Base-by-base conservation (phyloP, 2,888 invertebrate genomes). In the Caenorhabditis sp. region DNA sequence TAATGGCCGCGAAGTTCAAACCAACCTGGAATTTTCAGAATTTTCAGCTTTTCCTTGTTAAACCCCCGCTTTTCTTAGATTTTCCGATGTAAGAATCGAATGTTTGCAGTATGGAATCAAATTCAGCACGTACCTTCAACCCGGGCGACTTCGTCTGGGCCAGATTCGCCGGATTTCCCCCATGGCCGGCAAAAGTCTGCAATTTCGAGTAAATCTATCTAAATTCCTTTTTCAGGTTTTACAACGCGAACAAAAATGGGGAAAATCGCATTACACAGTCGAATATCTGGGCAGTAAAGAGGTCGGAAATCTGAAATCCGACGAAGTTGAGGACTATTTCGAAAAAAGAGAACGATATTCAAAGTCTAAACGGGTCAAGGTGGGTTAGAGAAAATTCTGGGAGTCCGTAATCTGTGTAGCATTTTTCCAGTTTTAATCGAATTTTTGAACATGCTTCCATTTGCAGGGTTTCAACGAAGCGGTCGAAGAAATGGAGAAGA, bases 161-260 rank as follows among this genome's bases (percentile, higher is more conserved):
- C 0, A 95, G 96, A 89, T 91, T 97, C 3, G 95, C 95, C 91
- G 96, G 95, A 13, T 97, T 95, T 88, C 97, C 97, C 0, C 96
- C 93, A 90, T 98, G 97, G 97, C 97, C 97, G 0, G 96, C 95
- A 0, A 97, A 97, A 90, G 91, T 86, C 11, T 8, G 45, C 13
- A 6, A 46, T 35, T 30, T 39, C 35, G 3, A 13, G 13, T n/a
- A 22, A 39, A 37, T n/a, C 24, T n/a, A 30, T 22, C 22, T 13
- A 53, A 30, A 30, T 35, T 27, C 32, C 13, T 39, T 9, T 32
- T 59, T 22, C 43, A 72, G 72, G 58, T 72, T 11, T 2, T 58
- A 1, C 30, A 50, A 43, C n/a, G 43, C 11, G 48, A 50, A 9
- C 32, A 35, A 5, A 63, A 63, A 45, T 30, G 39, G 37, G 41